Conservation (phyloP, 1,140 invertebrate genomes). For the Cyphomyrmex costatus region DNA sequence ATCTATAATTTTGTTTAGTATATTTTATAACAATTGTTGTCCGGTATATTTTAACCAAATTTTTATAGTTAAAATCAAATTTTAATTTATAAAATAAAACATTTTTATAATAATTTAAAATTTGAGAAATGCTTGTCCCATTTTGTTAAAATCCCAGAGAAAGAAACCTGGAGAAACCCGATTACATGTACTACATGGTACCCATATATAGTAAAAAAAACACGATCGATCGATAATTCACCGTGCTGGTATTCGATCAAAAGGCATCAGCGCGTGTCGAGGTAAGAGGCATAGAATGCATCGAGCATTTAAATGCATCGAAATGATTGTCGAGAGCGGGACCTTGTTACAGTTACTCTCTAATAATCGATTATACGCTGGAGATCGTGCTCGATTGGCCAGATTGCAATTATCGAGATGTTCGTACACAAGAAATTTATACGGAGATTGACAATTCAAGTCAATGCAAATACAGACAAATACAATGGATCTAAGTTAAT, state of each 20-base stretch:
- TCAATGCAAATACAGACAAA: neutral
- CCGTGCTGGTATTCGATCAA: neutral
- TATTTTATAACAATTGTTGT: no score
- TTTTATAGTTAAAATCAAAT: no score
- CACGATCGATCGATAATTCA: neutral
- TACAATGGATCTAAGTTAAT: constrained; percentile 14
- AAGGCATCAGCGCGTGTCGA: constrained; percentile 46
- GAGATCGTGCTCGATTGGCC: neutral
- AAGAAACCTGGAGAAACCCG: neutral
- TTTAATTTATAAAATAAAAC: no score
- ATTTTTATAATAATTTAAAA: neutral
- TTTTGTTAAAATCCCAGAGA: neutral
- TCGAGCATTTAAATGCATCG: constrained; percentile 21
- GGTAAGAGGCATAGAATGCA: constrained; percentile 48
- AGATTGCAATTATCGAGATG: neutral
- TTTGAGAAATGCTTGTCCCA: constrained; percentile 16
- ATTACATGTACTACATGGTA: neutral
- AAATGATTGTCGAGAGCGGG: constrained; percentile 17
- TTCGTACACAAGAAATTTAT: neutral
- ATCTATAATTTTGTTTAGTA: no score
- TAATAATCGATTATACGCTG: constrained; percentile 47
- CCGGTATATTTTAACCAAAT: no score
- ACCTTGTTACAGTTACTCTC: constrained; percentile 68
- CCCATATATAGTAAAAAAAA: neutral
- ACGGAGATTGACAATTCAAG: neutral